A percentile compares a stretch with the other conserved stretches of the same genome.
phyloP scores from a whole-genome alignment of 2,888 invertebrate genomes.

The Lycaena phlaeas region DNA sequence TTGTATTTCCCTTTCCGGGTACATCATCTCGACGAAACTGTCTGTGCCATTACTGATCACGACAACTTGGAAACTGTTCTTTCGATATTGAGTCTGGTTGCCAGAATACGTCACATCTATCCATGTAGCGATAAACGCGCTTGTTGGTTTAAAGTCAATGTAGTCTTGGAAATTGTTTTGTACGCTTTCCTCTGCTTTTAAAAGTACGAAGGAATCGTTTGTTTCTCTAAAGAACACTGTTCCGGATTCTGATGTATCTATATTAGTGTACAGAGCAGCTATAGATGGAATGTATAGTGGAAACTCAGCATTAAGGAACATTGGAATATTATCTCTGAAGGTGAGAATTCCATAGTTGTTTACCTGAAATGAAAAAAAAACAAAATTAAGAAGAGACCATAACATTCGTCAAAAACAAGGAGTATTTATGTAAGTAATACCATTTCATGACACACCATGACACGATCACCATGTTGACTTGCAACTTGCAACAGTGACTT shows the following conservation, averaged over 20 bases:
- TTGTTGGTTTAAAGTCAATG: slow-evolving; percentile 80
- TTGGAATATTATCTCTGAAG: slow-evolving; percentile 89
- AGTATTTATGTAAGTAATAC: too few species aligned
- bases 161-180: slow-evolving; percentile 82
- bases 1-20: slow-evolving; percentile 89
- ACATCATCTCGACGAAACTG: slow-evolving; percentile 89
- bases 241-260: slow-evolving; percentile 85
- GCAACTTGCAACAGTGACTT: too few species aligned
- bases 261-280: slow-evolving; percentile 92
- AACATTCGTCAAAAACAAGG: too few species aligned
- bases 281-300: slow-evolving; percentile 91
- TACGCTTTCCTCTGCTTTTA: slow-evolving; percentile 80
- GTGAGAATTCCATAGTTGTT: slow-evolving; percentile 93
- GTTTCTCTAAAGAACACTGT: slow-evolving; percentile 82
- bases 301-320: slow-evolving; percentile 90
- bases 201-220: slow-evolving; percentile 70
- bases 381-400: neutral
- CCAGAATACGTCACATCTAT: slow-evolving; percentile 86
- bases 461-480: too few species aligned
- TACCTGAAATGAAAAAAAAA: slow-evolving; percentile 74
- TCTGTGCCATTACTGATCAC: slow-evolving; percentile 81
- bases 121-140: slow-evolving; percentile 93
- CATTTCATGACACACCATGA: too few species aligned
- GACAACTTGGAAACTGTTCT: slow-evolving; percentile 88
- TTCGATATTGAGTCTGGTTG: slow-evolving; percentile 77